phyloP scores from a whole-genome alignment of 1,140 invertebrate species.

The Chlorops oryzae region DNA sequence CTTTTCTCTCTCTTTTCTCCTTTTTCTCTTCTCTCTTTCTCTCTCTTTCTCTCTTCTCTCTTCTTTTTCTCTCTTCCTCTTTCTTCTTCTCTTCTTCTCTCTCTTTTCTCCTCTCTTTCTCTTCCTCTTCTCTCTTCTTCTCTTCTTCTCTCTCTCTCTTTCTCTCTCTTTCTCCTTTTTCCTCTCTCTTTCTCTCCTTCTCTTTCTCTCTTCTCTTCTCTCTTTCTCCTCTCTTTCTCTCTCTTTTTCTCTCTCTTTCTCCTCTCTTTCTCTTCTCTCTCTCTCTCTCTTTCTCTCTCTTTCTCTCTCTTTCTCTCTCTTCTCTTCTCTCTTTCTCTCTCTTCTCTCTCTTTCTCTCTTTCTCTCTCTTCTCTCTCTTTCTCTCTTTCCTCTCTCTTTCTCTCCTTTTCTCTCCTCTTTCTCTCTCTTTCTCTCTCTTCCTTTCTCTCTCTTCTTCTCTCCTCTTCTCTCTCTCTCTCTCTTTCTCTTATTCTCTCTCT shows the following conservation, averaged over 20 bases:
- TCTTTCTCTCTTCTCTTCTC: neutral
- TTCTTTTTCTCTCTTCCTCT: neutral
- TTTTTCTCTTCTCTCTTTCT: neutral
- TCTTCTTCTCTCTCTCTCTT: neutral
- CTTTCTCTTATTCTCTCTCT: neutral
- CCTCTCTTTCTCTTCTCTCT: neutral
- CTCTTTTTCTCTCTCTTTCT: neutral
- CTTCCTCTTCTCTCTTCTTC: too few species aligned
- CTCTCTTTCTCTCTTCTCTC: neutral
- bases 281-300: neutral
- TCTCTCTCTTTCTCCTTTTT: neutral
- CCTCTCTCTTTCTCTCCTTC: neutral
- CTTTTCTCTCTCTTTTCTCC: neutral
- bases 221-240: neutral
- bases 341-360: neutral
- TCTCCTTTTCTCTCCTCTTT: neutral
- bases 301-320: neutral
- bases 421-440: neutral
- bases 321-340: neutral
- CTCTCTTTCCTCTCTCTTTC: neutral
- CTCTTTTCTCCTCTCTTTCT: too few species aligned
- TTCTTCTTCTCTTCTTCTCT: neutral
- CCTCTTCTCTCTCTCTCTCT: neutral
- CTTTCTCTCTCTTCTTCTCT: neutral
- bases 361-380: neutral